Evolutionary conservation across 2,113 vertebrate species (phyloP), one percentile per base, ranked within the genome.

Genomic region (Pyrgilauda ruficollis): DNA sequence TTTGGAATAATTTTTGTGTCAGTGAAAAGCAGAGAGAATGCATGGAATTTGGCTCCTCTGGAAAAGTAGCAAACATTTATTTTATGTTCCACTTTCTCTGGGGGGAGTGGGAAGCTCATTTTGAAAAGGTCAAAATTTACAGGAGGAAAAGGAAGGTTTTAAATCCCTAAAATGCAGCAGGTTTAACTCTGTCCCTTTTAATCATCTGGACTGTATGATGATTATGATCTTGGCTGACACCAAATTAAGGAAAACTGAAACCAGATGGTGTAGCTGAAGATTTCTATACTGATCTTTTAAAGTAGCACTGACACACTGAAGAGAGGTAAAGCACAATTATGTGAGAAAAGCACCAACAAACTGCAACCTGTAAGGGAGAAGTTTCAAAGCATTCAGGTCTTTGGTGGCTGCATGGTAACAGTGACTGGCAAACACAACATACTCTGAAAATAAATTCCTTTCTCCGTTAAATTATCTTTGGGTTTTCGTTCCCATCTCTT

Each of bases 111-210:
- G 6, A 11, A 37, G 19, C 31, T 89, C 3, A 41, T 82, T 90
- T 80, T 73, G 30, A 37, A 70, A 80, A 86, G 50, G 50, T 69
- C 66, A 84, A 0, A 24, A 81, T 72, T 84, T 87, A 67, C 50
- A 61, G 72, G 30, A 46, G 58, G 14, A 13, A 58, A 63, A 92
- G 28, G 37, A 47, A 93, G 28, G 58, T 41, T 93, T 87, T 82
- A 84, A 82, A 68, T 79, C 68, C 52, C 43, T 20, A 37, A 91
- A 88, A 91, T 84, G 31, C 72, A 81, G 39, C 75, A 94, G 47
- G 35, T 94, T 92, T 94, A 74, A 35, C 56, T 84, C 49, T 90
- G 68, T 70, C 85, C 44, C 37, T 84, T 90, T 90, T 94, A 77
- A 95, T 96, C 14, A 69, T 58, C 28, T 46, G 52, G 24, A 56